Conservation (phyloP, 2,888 invertebrate genomes). For the Notocelia uddmanniana region DNA sequence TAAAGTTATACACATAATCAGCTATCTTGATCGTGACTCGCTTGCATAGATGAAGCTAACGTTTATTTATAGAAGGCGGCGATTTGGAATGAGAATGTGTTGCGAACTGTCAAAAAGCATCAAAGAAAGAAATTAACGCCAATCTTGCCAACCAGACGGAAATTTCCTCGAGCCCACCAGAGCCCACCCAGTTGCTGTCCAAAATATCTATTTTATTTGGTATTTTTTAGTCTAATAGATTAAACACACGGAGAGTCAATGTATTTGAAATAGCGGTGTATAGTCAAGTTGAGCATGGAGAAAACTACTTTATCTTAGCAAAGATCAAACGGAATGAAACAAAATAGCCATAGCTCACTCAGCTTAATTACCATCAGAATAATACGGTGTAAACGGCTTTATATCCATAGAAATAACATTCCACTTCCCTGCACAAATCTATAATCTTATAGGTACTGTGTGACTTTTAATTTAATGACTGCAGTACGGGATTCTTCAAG, state of each 20-base stretch:
- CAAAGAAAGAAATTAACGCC: slow-evolving; percentile 16
- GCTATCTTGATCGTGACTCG: slow-evolving; percentile 32
- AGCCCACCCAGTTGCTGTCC: neutral
- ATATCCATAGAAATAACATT: neutral
- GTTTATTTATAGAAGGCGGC: slow-evolving; percentile 23
- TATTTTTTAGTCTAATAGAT: neutral
- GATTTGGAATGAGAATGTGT: slow-evolving; percentile 12
- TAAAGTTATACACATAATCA: slow-evolving; percentile 45
- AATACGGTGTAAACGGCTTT: neutral
- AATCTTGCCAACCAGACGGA: slow-evolving; percentile 2
- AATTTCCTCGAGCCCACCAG: neutral
- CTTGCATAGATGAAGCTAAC: neutral
- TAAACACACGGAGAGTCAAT: no score
- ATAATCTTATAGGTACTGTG: no score
- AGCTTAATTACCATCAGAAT: neutral
- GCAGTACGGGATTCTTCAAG: no score
- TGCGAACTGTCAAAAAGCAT: slow-evolving; percentile 22
- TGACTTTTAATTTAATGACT: neutral
- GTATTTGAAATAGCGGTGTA: neutral
- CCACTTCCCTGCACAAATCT: neutral
- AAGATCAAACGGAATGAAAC: neutral
- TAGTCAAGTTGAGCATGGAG: neutral
- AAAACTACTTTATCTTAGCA: neutral
- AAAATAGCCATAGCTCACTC: neutral
- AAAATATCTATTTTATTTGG: neutral